Conservation (phyloP, 1,140 invertebrate species). For the Thaumatotibia leucotreta region DNA sequence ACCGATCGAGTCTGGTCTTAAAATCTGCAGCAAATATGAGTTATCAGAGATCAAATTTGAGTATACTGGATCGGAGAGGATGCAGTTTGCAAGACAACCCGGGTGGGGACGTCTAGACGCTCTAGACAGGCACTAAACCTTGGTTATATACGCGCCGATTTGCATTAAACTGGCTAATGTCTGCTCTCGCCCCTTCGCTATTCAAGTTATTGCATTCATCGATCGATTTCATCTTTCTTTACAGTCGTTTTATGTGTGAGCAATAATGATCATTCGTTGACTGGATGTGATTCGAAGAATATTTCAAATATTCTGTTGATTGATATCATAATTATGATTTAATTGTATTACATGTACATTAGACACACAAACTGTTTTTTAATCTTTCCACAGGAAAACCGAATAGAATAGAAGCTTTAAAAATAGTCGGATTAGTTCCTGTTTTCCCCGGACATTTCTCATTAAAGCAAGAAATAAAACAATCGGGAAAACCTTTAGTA, state of each 20-base stretch:
- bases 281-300: not conserved
- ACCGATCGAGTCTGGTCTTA: not conserved
- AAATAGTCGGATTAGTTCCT: not conserved
- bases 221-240: not conserved
- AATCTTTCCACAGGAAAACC: not conserved
- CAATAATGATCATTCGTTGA: not conserved
- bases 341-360: too few relatives aligned
- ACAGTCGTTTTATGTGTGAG: not conserved
- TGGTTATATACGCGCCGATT: slow-evolving; percentile 7
- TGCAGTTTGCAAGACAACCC: not conserved
- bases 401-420: not conserved
- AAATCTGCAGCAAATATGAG: not conserved
- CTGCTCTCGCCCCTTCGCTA: not conserved
- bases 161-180: slow-evolving; percentile 8
- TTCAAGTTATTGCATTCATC: slow-evolving; percentile 4
- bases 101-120: not conserved
- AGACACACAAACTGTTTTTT: too few relatives aligned
- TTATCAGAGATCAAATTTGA: not conserved
- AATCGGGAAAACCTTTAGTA: not conserved
- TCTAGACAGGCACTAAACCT: slow-evolving; percentile 6
- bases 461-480: slow-evolving; percentile 4
- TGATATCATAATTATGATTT: not conserved
- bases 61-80: not conserved
- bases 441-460: not conserved
- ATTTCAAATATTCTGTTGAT: not conserved